Evolutionary conservation across 2,113 vertebrate species (phyloP), one percentile per base, ranked within the genome.

Genomic region (Centropus bengalensis): DNA sequence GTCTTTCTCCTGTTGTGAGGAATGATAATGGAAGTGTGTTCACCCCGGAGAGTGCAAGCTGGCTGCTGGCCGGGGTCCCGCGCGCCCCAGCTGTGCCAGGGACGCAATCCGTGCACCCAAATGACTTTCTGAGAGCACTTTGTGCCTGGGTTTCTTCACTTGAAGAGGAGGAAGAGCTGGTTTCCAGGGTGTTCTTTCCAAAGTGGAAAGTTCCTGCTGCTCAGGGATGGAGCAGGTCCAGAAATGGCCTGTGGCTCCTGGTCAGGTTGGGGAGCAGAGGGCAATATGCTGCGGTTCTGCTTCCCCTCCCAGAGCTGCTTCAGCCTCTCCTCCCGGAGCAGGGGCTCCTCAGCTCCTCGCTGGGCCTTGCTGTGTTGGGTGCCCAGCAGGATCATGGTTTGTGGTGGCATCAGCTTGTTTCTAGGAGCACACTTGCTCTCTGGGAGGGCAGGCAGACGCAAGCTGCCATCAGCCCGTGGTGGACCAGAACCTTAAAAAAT

Each of bases 11-110:
- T 67, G 13, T 63, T 79, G 59, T 89, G 92, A 95, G 81, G 96
- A 96, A 93, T 93, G 36, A 84, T 93, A 86, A 87, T 92, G 80
- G 88, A 88, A 94, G 80, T 66, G 51, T 63, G 62, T 78, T 77
- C 88, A 68, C 90, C 58, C 76, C 47, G 11, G 86, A 87, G 86
- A 86, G 82, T 30, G 84, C 64, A 66, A 88, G 56, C 75, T 32
- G 62, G 69, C 68, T 1, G 4, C 92, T 90, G 88, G 94, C 80
- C 76, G 22, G 38, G 30, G 11, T 78, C 76, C 66, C 80, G 71
- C 68, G 47, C 45, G 49, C 54, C 52, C 38, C 60, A 36, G 71
- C 27, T 87, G 80, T 69, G 67, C 92, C 92, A 78, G 91, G 36
- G 64, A 78, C 94, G 12, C 32, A 82, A 86, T 92, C 51, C 62